A percentile compares a stretch with the other conserved stretches of the same genome.
Evolutionary conservation across 2,113 vertebrate species (phyloP).

Genomic region (Pteropus alecto): DNA sequence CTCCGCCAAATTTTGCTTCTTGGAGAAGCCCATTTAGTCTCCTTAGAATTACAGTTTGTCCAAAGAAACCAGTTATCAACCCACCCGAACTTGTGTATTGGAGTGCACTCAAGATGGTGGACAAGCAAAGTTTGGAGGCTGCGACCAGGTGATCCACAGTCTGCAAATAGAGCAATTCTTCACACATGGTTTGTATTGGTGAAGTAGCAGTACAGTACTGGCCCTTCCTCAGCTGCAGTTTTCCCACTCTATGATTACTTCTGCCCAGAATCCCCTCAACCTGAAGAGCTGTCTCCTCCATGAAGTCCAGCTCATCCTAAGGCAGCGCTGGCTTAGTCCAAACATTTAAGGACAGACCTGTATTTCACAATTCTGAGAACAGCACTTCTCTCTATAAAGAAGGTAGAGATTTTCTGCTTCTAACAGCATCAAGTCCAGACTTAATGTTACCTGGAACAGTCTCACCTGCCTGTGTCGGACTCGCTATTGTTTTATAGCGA

Average conservation of each 20-base stretch:
- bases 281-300: not conserved
- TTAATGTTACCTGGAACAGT: not conserved
- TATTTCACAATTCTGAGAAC: not conserved
- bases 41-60: not conserved
- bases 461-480: not conserved
- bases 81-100: not conserved
- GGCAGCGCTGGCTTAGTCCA: not conserved
- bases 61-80: not conserved
- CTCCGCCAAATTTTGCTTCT: not conserved
- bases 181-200: fast-evolving
- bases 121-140: not conserved
- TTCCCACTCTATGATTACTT: not conserved
- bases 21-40: not conserved
- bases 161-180: not conserved
- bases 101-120: not conserved
- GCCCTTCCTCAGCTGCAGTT: too few species aligned
- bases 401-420: not conserved
- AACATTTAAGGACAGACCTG: not conserved
- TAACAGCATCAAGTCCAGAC: not conserved
- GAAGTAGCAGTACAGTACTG: not conserved
- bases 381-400: not conserved
- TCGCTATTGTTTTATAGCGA: not conserved
- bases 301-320: not conserved
- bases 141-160: not conserved
- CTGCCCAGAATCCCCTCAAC: not conserved